A percentile compares a stretch with the other conserved stretches of the same genome.
Evolutionary conservation across 2,888 invertebrate genomes (phyloP).

Genomic region (Blastobasis adustella): DNA sequence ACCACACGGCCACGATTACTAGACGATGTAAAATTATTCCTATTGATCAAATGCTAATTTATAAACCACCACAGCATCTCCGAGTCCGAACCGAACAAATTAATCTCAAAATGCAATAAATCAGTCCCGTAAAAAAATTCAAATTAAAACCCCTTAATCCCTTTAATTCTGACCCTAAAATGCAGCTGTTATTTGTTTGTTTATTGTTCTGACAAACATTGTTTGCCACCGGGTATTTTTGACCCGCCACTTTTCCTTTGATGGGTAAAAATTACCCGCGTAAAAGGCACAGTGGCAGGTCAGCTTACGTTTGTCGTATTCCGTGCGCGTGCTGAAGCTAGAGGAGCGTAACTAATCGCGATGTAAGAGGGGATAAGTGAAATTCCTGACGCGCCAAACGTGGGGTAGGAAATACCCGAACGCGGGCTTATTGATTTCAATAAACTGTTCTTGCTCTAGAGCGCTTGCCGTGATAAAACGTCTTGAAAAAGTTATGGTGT

Average conservation of each 20-base stretch:
- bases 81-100: too few species aligned
- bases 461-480: too few species aligned
- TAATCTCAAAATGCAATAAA: background rate
- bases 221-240: too few species aligned
- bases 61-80: too few species aligned
- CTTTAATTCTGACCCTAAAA: slow-evolving; percentile 21
- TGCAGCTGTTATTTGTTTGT: slow-evolving; percentile 35
- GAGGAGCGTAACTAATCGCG: slow-evolving; percentile 32
- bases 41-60: too few species aligned
- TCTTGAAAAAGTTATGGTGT: too few species aligned
- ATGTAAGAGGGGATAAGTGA: slow-evolving; percentile 12
- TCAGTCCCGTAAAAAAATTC: background rate
- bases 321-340: slow-evolving; percentile 7
- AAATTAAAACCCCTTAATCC: background rate
- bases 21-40: too few species aligned
- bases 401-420: slow-evolving; percentile 7
- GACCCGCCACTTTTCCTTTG: too few species aligned
- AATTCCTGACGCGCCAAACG: slow-evolving; percentile 17
- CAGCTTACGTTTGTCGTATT: too few species aligned
- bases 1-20: too few species aligned
- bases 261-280: too few species aligned
- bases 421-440: slow-evolving; percentile 10
- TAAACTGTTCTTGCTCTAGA: background rate
- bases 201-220: slow-evolving; percentile 9
- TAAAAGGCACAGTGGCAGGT: too few species aligned